Percentiles rank a stretch among this genome's conserved stretches.
Evolutionary conservation across 2,113 vertebrate genomes (phyloP).

Genomic region (Pituophis catenifer): DNA sequence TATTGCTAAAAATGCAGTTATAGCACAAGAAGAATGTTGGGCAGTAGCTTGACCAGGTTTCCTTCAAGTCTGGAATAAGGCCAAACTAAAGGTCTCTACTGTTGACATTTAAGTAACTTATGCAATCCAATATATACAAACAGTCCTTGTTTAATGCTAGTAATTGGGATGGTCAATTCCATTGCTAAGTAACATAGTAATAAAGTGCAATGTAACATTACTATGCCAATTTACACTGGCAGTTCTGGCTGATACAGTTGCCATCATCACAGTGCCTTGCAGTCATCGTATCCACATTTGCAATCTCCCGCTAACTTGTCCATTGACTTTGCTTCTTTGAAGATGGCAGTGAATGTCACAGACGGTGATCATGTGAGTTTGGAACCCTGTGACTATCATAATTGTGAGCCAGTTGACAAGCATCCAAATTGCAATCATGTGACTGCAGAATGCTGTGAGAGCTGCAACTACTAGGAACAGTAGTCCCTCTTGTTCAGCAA

Average conservation of each 20-base stretch:
- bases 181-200: background rate
- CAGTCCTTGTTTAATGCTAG: background rate
- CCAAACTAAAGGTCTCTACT: background rate
- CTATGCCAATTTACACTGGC: background rate
- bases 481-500: background rate
- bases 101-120: too few relatives aligned
- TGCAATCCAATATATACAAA: background rate
- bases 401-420: background rate
- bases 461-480: background rate
- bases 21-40: background rate
- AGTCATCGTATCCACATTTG: background rate
- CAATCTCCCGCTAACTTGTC: background rate
- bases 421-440: background rate
- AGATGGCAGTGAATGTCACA: background rate
- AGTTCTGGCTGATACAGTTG: background rate
- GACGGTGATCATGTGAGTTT: background rate
- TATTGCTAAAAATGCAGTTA: background rate
- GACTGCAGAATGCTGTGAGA: background rate
- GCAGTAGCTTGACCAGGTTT: background rate
- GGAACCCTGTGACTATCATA: background rate
- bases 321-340: background rate
- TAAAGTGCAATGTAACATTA: background rate
- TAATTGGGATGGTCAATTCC: background rate
- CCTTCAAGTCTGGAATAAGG: too few relatives aligned
- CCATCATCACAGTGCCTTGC: background rate